A percentile compares a stretch with the other conserved stretches of the same genome.
These are phyloP conservation scores for Ectobius pallidus DNA, from an alignment of 2,888 invertebrate species.

Conservation along the genomic window DNA sequence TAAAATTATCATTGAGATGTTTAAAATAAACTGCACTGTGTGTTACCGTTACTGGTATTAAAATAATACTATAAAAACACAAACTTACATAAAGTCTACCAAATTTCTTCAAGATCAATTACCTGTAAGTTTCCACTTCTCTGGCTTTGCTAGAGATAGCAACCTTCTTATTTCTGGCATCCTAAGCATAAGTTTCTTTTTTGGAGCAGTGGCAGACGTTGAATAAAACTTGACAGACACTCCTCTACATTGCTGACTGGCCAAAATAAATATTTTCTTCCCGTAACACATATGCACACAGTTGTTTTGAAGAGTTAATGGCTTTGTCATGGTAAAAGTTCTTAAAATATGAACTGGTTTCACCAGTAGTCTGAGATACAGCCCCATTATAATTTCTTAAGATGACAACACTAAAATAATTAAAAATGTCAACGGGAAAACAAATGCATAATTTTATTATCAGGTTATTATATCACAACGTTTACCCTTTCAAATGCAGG, in stretches of 20 bases:
- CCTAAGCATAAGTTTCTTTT: slow-evolving; percentile 48
- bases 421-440: too few relatives aligned
- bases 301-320: too few relatives aligned
- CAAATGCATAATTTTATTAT: too few relatives aligned
- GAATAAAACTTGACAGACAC: background rate
- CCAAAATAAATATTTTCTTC: background rate
- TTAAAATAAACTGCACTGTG: too few relatives aligned
- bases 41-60: too few relatives aligned
- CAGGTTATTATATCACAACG: too few relatives aligned
- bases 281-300: background rate
- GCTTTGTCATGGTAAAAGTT: background rate
- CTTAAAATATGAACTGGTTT: background rate
- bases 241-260: background rate
- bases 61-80: too few relatives aligned
- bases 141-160: slow-evolving; percentile 65
- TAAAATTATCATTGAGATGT: too few relatives aligned
- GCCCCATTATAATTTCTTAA: background rate
- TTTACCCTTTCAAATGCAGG: too few relatives aligned
- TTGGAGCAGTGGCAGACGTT: background rate
- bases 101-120: slow-evolving; percentile 41
- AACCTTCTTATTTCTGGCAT: slow-evolving; percentile 62
- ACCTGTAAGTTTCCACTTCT: slow-evolving; percentile 68
- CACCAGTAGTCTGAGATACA: background rate
- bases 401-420: background rate
- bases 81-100: too few relatives aligned